phyloP scores from a whole-genome alignment of 2,797 vertebrate species.

The Phoeniculus purpureus region DNA sequence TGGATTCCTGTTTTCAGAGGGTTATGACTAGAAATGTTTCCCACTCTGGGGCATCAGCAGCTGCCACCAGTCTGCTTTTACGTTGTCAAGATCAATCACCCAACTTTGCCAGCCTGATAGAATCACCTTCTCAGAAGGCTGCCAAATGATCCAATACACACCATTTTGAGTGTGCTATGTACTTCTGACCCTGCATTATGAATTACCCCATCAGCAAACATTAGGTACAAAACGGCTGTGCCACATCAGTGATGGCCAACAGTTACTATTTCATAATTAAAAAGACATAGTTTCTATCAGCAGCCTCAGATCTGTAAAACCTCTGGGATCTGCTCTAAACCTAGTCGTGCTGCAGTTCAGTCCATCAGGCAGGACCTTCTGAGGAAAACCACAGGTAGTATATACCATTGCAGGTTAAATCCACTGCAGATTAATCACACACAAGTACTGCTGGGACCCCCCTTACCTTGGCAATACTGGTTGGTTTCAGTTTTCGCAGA shows the following conservation, averaged over 20 bases:
- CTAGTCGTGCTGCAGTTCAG: neutral
- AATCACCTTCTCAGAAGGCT: neutral
- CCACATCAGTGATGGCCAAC: neutral
- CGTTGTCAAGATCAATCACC: neutral
- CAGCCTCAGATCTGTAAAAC: neutral
- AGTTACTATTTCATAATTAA: neutral
- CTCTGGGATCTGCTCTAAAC: neutral
- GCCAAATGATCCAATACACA: neutral
- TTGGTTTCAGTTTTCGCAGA: neutral
- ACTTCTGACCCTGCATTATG: neutral
- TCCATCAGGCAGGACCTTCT: neutral
- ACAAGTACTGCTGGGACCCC: neutral
- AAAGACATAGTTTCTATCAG: neutral
- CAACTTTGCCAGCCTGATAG: neutral
- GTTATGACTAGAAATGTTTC: neutral
- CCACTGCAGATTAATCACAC: neutral
- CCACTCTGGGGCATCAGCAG: neutral
- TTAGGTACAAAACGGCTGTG: neutral
- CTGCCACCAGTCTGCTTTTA: neutral
- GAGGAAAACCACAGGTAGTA: neutral
- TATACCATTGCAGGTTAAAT: neutral
- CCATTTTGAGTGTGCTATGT: neutral
- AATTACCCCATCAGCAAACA: neutral
- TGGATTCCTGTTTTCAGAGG: neutral
- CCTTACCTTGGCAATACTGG: neutral